These are phyloP conservation scores for Actinemys pallida DNA, from an alignment of 2,113 vertebrate genomes.

Conservation along the genomic window DNA sequence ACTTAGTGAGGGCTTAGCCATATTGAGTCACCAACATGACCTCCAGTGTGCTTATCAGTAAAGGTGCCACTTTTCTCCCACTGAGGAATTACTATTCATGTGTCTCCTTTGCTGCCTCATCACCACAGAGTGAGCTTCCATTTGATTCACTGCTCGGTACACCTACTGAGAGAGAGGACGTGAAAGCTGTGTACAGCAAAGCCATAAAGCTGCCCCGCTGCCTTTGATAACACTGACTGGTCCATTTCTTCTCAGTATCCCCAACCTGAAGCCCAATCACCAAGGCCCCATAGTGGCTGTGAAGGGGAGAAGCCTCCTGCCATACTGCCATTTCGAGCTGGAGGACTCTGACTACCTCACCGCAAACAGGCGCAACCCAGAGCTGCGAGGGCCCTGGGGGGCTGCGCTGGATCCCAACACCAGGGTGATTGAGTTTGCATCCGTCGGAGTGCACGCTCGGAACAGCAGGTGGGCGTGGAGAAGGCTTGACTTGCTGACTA, in stretches of 20 bases:
- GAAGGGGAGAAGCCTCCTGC: constrained; percentile 83
- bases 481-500: neutral
- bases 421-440: constrained; percentile 85
- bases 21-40: neutral
- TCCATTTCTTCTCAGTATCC: constrained; percentile 79
- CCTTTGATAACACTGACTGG: neutral
- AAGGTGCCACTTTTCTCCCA: neutral
- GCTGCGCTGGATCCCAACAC: constrained; percentile 76
- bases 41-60: neutral
- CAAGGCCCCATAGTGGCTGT: constrained; percentile 76
- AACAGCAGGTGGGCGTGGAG: constrained; percentile 76
- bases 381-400: constrained; percentile 61
- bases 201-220: neutral
- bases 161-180: neutral
- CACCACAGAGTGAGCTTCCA: rapidly evolving
- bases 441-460: constrained; percentile 77
- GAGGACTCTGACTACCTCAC: constrained; percentile 88
- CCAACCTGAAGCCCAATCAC: constrained; percentile 80
- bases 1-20: neutral
- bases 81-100: rapidly evolving
- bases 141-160: neutral
- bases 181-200: neutral
- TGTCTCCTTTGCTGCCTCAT: neutral
- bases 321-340: constrained; percentile 88
- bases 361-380: constrained; percentile 53